Evolutionary conservation across 2,113 vertebrate genomes (phyloP).

Genomic region (Cygnus buccinator): DNA sequence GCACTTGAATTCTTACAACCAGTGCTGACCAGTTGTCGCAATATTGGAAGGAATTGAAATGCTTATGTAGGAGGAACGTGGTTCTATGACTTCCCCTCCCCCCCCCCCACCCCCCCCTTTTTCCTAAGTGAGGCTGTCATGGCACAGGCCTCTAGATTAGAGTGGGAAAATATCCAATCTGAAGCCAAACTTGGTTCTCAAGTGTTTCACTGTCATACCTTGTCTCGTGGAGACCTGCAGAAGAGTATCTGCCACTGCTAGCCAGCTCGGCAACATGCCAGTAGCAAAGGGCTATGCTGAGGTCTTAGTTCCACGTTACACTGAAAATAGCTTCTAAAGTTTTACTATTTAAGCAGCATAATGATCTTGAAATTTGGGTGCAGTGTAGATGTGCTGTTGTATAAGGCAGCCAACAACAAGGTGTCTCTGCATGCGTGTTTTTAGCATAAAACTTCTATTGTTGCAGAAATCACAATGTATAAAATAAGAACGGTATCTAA

Average conservation of each 20-base stretch:
- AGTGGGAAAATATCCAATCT: not conserved
- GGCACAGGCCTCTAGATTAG: fast-evolving
- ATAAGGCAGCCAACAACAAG: not conserved
- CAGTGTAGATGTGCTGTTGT: not conserved
- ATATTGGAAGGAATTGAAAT: not conserved
- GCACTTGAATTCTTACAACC: not conserved
- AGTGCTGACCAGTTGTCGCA: not conserved
- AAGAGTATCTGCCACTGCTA: not conserved
- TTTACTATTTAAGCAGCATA: not conserved
- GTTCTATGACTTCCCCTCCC: not conserved
- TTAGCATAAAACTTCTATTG: not conserved
- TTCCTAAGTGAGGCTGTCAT: not conserved
- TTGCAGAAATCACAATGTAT: not conserved
- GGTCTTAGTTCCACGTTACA: fast-evolving
- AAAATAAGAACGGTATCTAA: not conserved
- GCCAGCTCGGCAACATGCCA: fast-evolving
- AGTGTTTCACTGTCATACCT: not conserved
- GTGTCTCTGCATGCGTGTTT: not conserved
- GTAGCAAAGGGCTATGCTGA: not conserved
- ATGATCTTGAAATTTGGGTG: not conserved
- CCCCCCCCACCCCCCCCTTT: not conserved
- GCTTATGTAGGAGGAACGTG: not conserved
- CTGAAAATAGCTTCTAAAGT: not conserved
- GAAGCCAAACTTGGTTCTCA: not conserved
- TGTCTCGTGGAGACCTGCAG: fast-evolving